Percentiles rank a stretch among this genome's conserved stretches.
These are phyloP conservation scores for Hermetia illucens DNA, from an alignment of 1,140 invertebrate genomes.

Conservation along the genomic window DNA sequence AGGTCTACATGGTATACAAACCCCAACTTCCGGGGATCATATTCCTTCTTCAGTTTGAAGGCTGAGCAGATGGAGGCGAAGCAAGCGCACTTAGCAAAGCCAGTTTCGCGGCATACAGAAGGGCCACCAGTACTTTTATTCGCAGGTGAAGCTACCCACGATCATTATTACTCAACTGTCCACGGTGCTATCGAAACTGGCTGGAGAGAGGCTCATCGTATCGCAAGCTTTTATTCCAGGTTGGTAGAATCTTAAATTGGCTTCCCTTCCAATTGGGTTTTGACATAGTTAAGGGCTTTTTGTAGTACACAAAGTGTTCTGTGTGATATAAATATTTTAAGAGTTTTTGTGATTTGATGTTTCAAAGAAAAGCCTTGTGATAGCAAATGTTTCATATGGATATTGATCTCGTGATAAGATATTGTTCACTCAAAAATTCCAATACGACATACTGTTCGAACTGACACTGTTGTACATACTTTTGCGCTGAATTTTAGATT, in stretches of 20 bases:
- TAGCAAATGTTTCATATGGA: slow-evolving; percentile 38
- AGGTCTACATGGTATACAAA: slow-evolving; percentile 56
- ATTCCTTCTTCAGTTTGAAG: slow-evolving; percentile 47
- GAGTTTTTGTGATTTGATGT: no score
- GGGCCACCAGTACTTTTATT: slow-evolving; percentile 45
- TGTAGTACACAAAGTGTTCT: no score
- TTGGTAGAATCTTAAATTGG: neutral
- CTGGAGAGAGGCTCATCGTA: slow-evolving; percentile 57
- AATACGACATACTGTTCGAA: no score
- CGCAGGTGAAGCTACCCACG: slow-evolving; percentile 56
- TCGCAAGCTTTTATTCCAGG: slow-evolving; percentile 18
- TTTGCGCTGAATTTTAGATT: no score
- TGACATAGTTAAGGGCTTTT: no score
- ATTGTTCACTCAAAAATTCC: no score
- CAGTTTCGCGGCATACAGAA: slow-evolving; percentile 31
- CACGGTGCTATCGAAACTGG: slow-evolving; percentile 70
- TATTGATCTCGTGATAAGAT: slow-evolving; percentile 48
- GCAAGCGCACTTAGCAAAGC: slow-evolving; percentile 37
- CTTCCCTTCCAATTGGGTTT: neutral
- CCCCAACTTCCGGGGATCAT: slow-evolving; percentile 50
- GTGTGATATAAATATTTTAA: no score
- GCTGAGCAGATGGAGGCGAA: slow-evolving; percentile 35
- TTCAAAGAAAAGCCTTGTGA: neutral
- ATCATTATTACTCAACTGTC: slow-evolving; percentile 54
- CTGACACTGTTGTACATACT: no score